Base-by-base conservation (phyloP, 2,113 vertebrate genomes). In the Albula goreensis region DNA sequence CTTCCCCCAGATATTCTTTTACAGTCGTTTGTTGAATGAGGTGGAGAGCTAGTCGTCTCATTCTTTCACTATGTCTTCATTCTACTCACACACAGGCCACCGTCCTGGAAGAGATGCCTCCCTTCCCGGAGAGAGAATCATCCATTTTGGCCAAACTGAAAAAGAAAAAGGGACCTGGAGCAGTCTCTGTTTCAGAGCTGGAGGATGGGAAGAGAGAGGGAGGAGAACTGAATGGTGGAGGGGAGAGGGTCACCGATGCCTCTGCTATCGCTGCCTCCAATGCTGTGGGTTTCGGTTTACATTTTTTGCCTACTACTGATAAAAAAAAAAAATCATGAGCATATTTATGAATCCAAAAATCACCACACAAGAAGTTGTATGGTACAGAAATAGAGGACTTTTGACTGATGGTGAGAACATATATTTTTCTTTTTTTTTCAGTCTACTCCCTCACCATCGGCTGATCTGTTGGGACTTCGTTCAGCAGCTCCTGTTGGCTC, bases 21-120 rank as follows among this genome's bases (percentile, higher is more conserved):
- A 66, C 3, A 66, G 15, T 0, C 3, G 15, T 80, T 80, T 51
- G 19, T 13, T 13, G 22, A 1, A 10, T 80, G 79, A 50, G 8
- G 15, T 17, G 7, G 1, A n/a, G 0, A 41, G 53, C 52, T 31
- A 2, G 51, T 79, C 2, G 11, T 22, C 70, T 74, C 3, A 22
- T 12, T 57, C 12, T 51, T 56, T 66, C 7, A 60, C 48, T 7
- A 25, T 25, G 41, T 77, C 25, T 50, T 13, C 51, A 8, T 15
- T 4, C 2, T 50, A 19, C 60, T 57, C 41, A 5, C 0, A 9
- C 48, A 17, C 90, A 98, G 97, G 97, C 97, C 48, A 98, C 97
- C 0, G 97, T 98, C 31, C 92, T 98, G 90, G 97, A 98, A 89
- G 97, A 98, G 92, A 98, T 98, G 97, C 97, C 97, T 0, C 97